Base-by-base conservation (phyloP, 1,140 invertebrate species). In the Drosophila pruinosa region DNA sequence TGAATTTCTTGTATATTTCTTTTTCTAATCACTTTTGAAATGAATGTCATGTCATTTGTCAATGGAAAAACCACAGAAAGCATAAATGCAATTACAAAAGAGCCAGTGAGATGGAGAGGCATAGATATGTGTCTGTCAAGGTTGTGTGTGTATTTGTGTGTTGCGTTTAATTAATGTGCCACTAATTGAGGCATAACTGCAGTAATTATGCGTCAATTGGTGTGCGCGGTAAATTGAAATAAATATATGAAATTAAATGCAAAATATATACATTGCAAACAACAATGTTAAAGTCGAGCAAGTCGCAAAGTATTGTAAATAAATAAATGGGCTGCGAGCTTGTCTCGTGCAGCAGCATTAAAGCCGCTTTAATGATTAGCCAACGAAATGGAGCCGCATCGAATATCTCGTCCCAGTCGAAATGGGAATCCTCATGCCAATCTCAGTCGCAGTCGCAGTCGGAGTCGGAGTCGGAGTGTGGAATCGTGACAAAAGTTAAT, bases 401-500 rank as follows among this genome's bases (percentile, higher is more conserved):
- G 38, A 53, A 52, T 64, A 19, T 64, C 36, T 48, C 36, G 26
- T 64, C 36, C 59, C 36, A 36, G 5, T n/a, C 8, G 50, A 26
- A 43, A 7, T 41, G 12, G 47, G 28, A 52, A 67, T 58, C 63
- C 39, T 67, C 31, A 52, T 24, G 14, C 24, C 50, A 48, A 41
- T 26, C 12, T 24, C 45, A 50, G 47, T 34, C 41, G 38, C 53
- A 54, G 15, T 24, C 12, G 22, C 22, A 41, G 17, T 74, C 36
- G 74, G 36, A 58, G 31, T 65, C n/a, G n/a, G n/a, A n/a, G n/a
- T n/a, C n/a, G 48, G 39, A 57, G 62, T 53, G 43, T 59, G 43
- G 28, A 59, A 74, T 83, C 82, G 82, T 88, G 82, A 88, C 82
- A 89, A 88, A 88, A 88, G 82, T 88, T 88, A 88, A 88, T 88